Conservation (phyloP, 2,797 vertebrate species). For the Anguilla obscura region DNA sequence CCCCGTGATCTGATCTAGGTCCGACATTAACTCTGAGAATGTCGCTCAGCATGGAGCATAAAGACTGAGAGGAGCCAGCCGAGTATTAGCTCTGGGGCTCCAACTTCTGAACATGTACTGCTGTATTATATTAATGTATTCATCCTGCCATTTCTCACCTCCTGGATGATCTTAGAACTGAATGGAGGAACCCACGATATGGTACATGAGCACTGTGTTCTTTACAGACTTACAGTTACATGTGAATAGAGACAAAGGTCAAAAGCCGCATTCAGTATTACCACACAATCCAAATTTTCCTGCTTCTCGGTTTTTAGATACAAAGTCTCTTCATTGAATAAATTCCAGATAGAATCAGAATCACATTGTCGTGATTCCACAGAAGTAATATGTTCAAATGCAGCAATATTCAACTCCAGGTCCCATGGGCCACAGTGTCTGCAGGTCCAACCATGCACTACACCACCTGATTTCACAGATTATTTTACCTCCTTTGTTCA, state of each 20-base stretch:
- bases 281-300: constrained; percentile 7
- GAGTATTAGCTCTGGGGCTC: background rate
- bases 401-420: background rate
- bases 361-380: background rate
- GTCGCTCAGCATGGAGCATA: background rate
- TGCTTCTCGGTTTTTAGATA: background rate
- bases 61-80: background rate
- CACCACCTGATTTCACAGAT: no score
- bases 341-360: constrained; percentile 26
- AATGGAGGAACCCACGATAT: background rate
- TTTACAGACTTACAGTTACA: background rate
- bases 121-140: background rate
- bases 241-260: constrained; percentile 25
- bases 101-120: background rate
- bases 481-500: no score
- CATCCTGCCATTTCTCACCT: background rate
- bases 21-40: background rate
- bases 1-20: constrained; percentile 35
- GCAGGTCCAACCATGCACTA: background rate
- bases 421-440: background rate
- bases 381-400: background rate
- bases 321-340: background rate
- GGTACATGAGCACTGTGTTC: background rate
- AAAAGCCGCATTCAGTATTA: constrained; percentile 26
- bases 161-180: background rate